Base-by-base conservation (phyloP, 30 jellyfish, hydroid and myxozoan species). In the Catostylus mosaicus region DNA sequence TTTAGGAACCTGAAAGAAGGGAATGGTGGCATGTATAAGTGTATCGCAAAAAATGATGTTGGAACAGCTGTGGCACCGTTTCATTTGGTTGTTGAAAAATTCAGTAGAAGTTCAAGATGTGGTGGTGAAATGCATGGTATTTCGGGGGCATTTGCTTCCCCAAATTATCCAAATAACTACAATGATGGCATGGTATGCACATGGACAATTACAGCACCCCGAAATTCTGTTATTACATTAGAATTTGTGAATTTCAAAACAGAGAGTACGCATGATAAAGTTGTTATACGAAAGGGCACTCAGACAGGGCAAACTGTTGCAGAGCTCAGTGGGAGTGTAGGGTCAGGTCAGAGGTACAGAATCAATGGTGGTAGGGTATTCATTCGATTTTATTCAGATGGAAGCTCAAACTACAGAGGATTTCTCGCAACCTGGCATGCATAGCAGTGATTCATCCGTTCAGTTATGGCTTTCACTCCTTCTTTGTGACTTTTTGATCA, bases 21-120 rank as follows among this genome's bases (percentile, higher is more conserved):
- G 0, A 83, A 73, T 72, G 67, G 57, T 1, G 97, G 92, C 22
- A n/a, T 51, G 80, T 89, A 89, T 52, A 67, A 26, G 18, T 89
- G 97, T 80, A 38, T 19, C 12, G 97, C 83, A 10, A 74, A n/a
- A 38, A 89, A 62, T 60, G 46, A 19, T 16, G 68, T 73, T 22
- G 90, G 83, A 14, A 29, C 30, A 12, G 40, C 84, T 0, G 47
- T 18, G 26, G 73, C 63, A 20, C 6, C 78, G 10, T 30, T 75
- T 5, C 4, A 29, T 16, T 60, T 89, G 22, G 67, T 54, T 5
- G 84, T 81, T 23, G 77, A 67, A n/a, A n/a, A n/a, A n/a, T n/a
- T n/a, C n/a, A n/a, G n/a, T 16, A 4, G 20, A 23, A 50, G 63
- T 16, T 4, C 4, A 18, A 6, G 27, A 5, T 50, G 63, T 16